These are phyloP conservation scores for Hermodice carunculata DNA, from an alignment of 2,888 invertebrate species.

Conservation along the genomic window DNA sequence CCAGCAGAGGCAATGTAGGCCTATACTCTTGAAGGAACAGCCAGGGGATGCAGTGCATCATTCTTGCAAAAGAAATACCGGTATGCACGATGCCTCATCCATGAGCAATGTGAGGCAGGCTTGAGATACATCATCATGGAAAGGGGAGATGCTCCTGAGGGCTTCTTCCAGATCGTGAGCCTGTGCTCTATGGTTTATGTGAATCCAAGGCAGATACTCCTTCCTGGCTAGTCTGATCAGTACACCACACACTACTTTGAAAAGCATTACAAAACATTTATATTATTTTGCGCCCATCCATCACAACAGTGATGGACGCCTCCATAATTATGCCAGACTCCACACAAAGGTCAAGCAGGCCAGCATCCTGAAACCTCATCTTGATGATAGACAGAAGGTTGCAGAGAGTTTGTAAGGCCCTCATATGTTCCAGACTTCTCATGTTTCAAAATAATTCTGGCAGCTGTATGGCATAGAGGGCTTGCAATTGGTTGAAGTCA, in stretches of 20 bases:
- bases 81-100: not conserved
- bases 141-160: not conserved
- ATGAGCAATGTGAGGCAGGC: not conserved
- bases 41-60: no score
- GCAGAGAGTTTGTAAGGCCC: slow-evolving; percentile 42
- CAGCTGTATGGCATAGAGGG: slow-evolving; percentile 44
- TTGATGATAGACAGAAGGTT: slow-evolving; percentile 38
- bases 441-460: slow-evolving; percentile 42
- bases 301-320: slow-evolving; percentile 34
- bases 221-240: slow-evolving; percentile 22
- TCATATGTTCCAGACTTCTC: no score
- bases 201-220: slow-evolving; percentile 13
- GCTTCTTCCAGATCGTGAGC: not conserved
- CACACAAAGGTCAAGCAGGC: slow-evolving; percentile 36
- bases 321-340: slow-evolving; percentile 44
- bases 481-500: slow-evolving; percentile 41
- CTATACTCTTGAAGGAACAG: not conserved
- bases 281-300: slow-evolving; percentile 32
- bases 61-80: no score
- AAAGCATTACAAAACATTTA: slow-evolving; percentile 26
- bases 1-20: slow-evolving; percentile 37
- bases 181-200: slow-evolving; percentile 3
- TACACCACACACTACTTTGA: slow-evolving; percentile 41
- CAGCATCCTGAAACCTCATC: slow-evolving; percentile 43
- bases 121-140: not conserved